Conservation (phyloP, 2,113 vertebrate species). For the Urocolius indicus region DNA sequence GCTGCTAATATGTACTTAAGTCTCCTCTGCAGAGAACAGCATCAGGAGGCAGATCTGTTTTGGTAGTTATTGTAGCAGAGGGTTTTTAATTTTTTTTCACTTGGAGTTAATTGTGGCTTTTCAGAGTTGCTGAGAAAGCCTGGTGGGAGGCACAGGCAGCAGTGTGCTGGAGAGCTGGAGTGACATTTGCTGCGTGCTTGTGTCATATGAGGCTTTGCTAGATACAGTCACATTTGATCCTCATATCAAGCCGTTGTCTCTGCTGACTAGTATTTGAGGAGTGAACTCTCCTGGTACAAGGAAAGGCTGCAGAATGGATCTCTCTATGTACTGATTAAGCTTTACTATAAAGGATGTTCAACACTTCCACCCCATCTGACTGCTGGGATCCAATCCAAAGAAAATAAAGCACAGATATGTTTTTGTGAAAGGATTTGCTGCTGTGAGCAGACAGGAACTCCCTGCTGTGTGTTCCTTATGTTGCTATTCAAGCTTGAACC, state of each 20-base stretch:
- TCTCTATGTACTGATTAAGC: neutral
- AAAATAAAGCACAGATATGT: neutral
- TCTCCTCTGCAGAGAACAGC: too few species aligned
- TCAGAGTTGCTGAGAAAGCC: neutral
- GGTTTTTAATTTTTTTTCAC: neutral
- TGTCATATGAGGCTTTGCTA: neutral
- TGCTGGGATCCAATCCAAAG: conserved; percentile 33
- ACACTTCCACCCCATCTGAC: neutral
- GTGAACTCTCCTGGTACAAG: neutral
- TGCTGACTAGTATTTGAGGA: neutral
- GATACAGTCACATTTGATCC: neutral
- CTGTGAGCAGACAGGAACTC: neutral
- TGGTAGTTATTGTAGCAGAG: neutral
- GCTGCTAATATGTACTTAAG: neutral
- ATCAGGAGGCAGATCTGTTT: too few species aligned
- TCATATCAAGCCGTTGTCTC: neutral
- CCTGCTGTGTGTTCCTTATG: neutral
- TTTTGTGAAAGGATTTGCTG: neutral
- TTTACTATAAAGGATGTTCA: neutral
- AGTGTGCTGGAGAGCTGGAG: neutral
- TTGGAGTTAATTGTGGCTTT: neutral
- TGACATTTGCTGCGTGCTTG: neutral
- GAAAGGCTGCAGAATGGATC: neutral
- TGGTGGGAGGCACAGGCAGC: neutral
- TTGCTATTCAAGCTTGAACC: neutral